A percentile compares a stretch with the other conserved stretches of the same genome.
Conservation (phyloP, 2,113 vertebrate genomes). For the Helogale parvula region DNA sequence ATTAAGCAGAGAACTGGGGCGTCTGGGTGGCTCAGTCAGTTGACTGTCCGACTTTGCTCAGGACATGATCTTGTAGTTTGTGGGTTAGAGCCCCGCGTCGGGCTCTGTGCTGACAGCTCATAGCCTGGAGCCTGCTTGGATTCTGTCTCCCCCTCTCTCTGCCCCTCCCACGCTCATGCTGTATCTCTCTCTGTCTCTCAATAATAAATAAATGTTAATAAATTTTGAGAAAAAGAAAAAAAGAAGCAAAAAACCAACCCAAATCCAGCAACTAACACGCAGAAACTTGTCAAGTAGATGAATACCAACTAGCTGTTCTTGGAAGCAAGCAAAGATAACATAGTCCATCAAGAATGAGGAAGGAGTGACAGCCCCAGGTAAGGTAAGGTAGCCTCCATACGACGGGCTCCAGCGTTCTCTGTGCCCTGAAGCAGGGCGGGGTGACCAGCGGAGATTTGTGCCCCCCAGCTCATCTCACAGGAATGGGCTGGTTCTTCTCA, state of each 20-base stretch:
- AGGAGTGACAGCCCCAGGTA: background rate
- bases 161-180: no score
- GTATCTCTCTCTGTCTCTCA: no score
- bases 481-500: background rate
- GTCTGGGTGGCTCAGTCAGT: no score
- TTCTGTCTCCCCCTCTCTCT: no score
- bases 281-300: background rate
- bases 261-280: background rate
- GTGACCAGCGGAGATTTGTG: background rate
- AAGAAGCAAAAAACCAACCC: background rate
- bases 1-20: background rate
- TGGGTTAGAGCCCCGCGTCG: no score
- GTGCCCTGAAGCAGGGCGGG: fast-evolving
- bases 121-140: no score
- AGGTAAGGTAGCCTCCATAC: fast-evolving
- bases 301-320: background rate
- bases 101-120: no score
- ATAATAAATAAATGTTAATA: no score
- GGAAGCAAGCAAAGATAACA: background rate
- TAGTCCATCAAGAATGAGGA: background rate
- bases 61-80: no score
- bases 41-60: no score
- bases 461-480: background rate
- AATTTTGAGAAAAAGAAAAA: no score
- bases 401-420: background rate